Conservation (phyloP, 2,113 vertebrate genomes). For the Daboia siamensis region DNA sequence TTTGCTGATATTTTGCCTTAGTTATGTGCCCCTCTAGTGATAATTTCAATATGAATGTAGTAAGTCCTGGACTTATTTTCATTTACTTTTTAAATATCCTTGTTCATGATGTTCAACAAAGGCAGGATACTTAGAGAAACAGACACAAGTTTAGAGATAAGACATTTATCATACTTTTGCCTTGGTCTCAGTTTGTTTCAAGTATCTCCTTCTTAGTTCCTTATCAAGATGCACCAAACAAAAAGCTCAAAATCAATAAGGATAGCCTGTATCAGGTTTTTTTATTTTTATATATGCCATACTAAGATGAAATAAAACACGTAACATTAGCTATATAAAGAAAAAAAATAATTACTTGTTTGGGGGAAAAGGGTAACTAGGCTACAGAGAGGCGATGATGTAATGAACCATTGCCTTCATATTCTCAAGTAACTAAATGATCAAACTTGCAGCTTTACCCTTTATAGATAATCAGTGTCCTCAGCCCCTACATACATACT, state of each 20-base stretch:
- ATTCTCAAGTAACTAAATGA: slow-evolving; percentile 63
- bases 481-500: slow-evolving; percentile 5
- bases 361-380: slow-evolving; percentile 6
- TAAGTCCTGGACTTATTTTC: not conserved
- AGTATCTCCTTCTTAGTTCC: not conserved
- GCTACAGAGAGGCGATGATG: slow-evolving; percentile 41
- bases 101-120: not conserved
- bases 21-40: not conserved
- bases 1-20: no score
- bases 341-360: slow-evolving; percentile 26
- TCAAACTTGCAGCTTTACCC: slow-evolving; percentile 37
- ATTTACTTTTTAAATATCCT: not conserved
- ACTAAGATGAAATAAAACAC: slow-evolving; percentile 19
- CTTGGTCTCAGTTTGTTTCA: not conserved
- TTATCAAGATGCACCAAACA: not conserved
- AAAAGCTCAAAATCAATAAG: slow-evolving; percentile 7
- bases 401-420: slow-evolving; percentile 41
- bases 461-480: slow-evolving; percentile 60
- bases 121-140: not conserved
- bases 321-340: not conserved
- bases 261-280: slow-evolving; percentile 58
- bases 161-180: not conserved
- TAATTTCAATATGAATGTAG: not conserved
- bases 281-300: slow-evolving; percentile 52
- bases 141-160: not conserved